Base-by-base conservation (phyloP, 2,888 invertebrate genomes). In the Alviniconcha strummeri region DNA sequence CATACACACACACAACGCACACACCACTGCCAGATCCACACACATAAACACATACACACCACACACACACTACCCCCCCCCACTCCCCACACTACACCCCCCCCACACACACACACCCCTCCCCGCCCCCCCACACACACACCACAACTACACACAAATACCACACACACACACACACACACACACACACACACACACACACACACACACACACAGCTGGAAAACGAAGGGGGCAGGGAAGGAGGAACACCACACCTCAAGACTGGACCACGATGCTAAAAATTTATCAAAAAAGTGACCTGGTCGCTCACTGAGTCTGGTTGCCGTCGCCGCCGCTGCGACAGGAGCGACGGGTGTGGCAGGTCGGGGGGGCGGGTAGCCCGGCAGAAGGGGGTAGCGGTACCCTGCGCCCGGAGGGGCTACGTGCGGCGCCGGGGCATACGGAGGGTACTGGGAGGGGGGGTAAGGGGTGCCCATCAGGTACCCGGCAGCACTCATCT, bases 311-410 rank as follows among this genome's bases (percentile, higher is more conserved):
- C 80, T 80, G 55, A 69, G 80, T 82, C 85, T 69, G 80, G 85
- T 72, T 77, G 84, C 74, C 56, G 84, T 54, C 56, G 86, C 78
- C 57, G 84, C 76, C 71, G 87, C 54, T 0, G 95, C 94, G 93
- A 95, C 93, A 0, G 94, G 92, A 89, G 96, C 82, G 36, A 82
- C 83, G 64, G 86, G 13, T 55, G 85, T 81, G 90, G 82, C 64
- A 7, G 86, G 85, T 19, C 84, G 84, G 54, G 85, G 90, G 36
- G 85, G 90, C 88, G 74, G 91, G 90, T 86, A 91, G 86, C 85
- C 91, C 83, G 79, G 74, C 57, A 83, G 64, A 5, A 80, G 74
- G 9, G 79, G 83, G 74, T 57, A 92, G 88, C 82, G 75, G 82
- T 81, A 82, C 52, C 72, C 78, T 82, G 86, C 75, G 55, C 84